Evolutionary conservation across 2,113 vertebrate species (phyloP), one percentile per base, ranked within the genome.

Genomic region (Phalacrocorax brasilianus): DNA sequence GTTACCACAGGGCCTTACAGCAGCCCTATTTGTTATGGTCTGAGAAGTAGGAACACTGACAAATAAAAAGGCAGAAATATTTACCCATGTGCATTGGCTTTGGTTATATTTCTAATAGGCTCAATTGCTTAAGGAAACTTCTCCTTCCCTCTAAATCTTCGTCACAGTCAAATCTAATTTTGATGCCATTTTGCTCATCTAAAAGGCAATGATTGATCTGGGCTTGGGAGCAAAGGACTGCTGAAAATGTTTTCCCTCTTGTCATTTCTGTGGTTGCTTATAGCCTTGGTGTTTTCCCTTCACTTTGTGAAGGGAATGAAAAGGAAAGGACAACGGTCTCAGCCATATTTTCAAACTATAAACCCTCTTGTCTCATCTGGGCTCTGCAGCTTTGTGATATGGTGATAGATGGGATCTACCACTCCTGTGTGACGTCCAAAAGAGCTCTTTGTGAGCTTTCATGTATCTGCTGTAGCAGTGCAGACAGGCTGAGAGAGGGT

Each of bases 121-220:
- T 94, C 55, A 92, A 9, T 79, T 89, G 14, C 85, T 89, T 90
- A 87, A 91, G 78, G n/a, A 95, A 89, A 17, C 35, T 75, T 92
- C 76, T 73, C 53, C 85, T 95, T 91, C 40, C 21, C 2, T 63
- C 73, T 90, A 96, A 90, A 72, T 67, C 73, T 94, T 86, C 1
- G 1, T 91, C 87, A 95, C 61, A 79, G 76, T 85, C 32, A 94
- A 94, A 95, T 91, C 74, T 83, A 85, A 94, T 95, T 97, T 97
- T 92, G 85, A 86, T 92, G 55, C 52, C 47, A 62, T 82, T 97
- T 95, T 89, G 42, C 92, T 91, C 67, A 85, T 50, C 61, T 77
- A 76, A 93, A 26, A 85, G 30, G 35, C 47, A 89, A 30, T 82
- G 91, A 90, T 94, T 95, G 78, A 89, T 93, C 92, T 82, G 66